Conservation (phyloP, 2,888 invertebrate species). For the Acanthosepion lycidas region DNA sequence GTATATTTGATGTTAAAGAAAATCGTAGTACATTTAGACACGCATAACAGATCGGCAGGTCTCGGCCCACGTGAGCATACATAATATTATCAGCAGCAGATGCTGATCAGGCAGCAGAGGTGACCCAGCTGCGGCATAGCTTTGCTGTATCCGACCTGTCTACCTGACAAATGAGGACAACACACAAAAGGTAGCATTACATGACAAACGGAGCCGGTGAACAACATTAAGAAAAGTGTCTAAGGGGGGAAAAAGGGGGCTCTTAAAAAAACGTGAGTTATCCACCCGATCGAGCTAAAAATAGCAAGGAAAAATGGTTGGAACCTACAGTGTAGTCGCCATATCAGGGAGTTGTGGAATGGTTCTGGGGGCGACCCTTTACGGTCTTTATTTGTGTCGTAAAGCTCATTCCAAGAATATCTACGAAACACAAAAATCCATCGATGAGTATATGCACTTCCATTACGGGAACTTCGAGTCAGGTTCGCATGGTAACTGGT, state of each 20-base stretch:
- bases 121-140: neutral
- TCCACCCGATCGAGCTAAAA: too few species aligned
- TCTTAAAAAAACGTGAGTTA: too few species aligned
- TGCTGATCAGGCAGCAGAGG: neutral
- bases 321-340: neutral
- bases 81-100: neutral
- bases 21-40: too few species aligned
- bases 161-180: neutral
- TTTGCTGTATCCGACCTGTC: neutral
- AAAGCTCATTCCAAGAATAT: constrained; percentile 55
- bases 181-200: neutral
- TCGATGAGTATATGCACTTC: constrained; percentile 71
- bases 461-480: constrained; percentile 69
- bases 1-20: too few species aligned
- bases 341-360: constrained; percentile 44
- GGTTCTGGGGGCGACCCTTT: constrained; percentile 35
- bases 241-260: too few species aligned
- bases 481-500: constrained; percentile 54
- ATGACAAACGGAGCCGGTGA: neutral
- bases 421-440: constrained; percentile 69
- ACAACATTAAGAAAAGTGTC: neutral
- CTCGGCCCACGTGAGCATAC: too few species aligned
- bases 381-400: constrained; percentile 40
- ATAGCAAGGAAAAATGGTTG: neutral
- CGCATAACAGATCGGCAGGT: too few species aligned